Conservation (phyloP, 2,113 vertebrate genomes). For the Capreolus pygargus region DNA sequence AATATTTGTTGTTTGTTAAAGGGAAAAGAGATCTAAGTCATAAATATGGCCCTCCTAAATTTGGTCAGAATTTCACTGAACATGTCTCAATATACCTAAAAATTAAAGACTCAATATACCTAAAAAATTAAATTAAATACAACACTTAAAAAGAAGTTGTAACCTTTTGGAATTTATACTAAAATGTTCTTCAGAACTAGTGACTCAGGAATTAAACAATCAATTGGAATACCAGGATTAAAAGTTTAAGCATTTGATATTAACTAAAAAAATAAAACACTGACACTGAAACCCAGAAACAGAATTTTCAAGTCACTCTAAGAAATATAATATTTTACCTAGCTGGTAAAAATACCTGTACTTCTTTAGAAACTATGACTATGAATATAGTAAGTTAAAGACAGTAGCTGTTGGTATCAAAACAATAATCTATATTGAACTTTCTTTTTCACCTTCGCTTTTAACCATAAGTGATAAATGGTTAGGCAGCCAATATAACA, state of each 20-base stretch:
- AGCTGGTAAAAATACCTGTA: neutral
- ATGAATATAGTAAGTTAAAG: neutral
- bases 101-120: neutral
- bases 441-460: neutral
- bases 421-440: neutral
- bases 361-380: neutral
- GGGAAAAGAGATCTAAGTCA: neutral
- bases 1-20: neutral
- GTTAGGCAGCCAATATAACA: neutral
- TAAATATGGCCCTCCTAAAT: neutral
- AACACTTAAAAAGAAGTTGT: neutral
- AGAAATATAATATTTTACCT: neutral
- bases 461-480: neutral
- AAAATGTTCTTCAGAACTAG: neutral
- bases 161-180: neutral
- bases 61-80: neutral
- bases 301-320: neutral
- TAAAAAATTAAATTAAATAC: neutral
- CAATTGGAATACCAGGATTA: neutral
- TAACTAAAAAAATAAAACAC: neutral
- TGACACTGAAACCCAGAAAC: neutral
- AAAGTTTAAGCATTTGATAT: neutral
- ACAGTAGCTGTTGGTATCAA: neutral
- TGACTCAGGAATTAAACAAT: neutral
- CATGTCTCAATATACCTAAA: neutral